phyloP scores from a whole-genome alignment of 92 coral and sea anemone species.

The Ricordea florida region DNA sequence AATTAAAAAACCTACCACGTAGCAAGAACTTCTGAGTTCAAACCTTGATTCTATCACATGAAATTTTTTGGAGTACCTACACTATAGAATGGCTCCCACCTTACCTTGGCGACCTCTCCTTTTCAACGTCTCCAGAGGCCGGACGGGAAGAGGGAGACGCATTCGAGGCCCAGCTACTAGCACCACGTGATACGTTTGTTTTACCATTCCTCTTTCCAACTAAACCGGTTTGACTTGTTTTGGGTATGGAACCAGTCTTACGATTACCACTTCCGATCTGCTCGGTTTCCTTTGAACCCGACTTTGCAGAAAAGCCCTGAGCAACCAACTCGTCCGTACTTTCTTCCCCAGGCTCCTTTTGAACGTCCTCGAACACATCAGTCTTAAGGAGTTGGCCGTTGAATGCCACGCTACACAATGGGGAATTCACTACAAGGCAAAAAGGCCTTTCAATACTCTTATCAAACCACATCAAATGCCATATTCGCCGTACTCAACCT shows the following conservation, averaged over 20 bases:
- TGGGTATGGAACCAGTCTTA: background rate
- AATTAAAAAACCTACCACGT: too few species aligned
- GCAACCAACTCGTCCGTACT: background rate
- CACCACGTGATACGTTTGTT: conserved; percentile 8
- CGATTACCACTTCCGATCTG: background rate
- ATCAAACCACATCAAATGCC: too few species aligned
- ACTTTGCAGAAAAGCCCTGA: background rate
- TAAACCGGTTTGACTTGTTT: background rate
- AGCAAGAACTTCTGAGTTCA: too few species aligned
- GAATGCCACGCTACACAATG: conserved; percentile 77
- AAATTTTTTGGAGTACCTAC: too few species aligned
- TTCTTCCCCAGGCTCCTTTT: conserved; percentile 7
- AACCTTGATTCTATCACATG: too few species aligned
- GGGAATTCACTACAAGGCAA: conserved; percentile 57
- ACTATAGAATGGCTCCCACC: too few species aligned
- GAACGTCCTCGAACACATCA: conserved; percentile 34
- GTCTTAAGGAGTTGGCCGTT: conserved; percentile 71
- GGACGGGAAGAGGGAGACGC: conserved; percentile 7
- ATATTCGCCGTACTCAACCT: background rate
- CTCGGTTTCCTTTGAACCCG: conserved; percentile 1
- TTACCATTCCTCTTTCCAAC: background rate
- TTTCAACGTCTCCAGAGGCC: conserved; percentile 3
- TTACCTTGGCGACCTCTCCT: conserved; percentile 12
- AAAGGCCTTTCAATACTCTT: background rate
- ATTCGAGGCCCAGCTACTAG: background rate